A percentile compares a stretch with the other conserved stretches of the same genome.
Evolutionary conservation across 2,113 vertebrate genomes (phyloP).

Genomic region (Ictalurus punctatus): DNA sequence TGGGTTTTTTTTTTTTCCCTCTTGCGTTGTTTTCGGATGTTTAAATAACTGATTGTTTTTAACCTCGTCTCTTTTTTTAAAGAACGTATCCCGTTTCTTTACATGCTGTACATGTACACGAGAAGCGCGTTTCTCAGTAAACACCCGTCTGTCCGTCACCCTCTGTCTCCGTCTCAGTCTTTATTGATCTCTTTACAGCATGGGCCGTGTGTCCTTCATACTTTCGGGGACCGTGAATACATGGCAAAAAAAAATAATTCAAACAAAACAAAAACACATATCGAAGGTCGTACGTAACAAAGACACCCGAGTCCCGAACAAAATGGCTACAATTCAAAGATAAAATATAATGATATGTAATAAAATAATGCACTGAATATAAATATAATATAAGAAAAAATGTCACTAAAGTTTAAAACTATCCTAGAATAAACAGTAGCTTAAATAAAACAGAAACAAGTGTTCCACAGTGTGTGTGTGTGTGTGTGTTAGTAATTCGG

Average conservation of each 20-base stretch:
- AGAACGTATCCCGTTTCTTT: not conserved
- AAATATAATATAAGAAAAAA: not conserved
- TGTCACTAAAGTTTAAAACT: not conserved
- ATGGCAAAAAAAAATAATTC: no score
- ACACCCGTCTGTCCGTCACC: no score
- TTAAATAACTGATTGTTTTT: no score
- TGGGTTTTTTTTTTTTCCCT: no score
- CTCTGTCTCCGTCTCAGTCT: no score
- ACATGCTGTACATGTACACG: no score
- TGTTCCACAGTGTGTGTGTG: not conserved
- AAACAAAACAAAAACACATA: not conserved
- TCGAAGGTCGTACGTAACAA: not conserved
- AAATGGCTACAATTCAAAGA: not conserved
- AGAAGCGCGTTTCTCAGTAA: no score
- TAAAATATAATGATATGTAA: not conserved
- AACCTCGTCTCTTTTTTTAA: no score
- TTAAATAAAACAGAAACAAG: not conserved
- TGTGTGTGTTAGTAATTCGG: not conserved
- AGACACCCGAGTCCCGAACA: not conserved
- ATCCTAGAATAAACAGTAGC: not conserved
- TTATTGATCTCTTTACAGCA: not conserved
- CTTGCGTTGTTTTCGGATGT: no score
- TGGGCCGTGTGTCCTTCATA: no score
- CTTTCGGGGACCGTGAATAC: no score
- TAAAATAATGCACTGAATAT: not conserved